Evolutionary conservation across 2,113 vertebrate genomes (phyloP), one percentile per base, ranked within the genome.

Genomic region (Synchiropus splendidus): DNA sequence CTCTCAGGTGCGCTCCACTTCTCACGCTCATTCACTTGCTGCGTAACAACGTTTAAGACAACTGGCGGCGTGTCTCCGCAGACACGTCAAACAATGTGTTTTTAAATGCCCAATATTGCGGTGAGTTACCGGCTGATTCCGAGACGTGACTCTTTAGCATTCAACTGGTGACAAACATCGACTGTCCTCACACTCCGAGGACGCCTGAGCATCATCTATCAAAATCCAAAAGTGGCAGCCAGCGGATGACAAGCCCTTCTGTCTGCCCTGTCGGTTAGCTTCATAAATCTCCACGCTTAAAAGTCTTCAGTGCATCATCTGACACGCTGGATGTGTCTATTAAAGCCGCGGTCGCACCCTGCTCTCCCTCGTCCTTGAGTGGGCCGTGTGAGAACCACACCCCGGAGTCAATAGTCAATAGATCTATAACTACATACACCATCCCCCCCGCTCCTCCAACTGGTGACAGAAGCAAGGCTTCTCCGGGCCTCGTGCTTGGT

Each of bases 331-430:
- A 67, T 51, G 40, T 58, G 51, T 67, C 53, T 51, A 30, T 63
- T 52, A 55, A 3, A 18, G 44, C 58, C 45, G 64, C 61, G 52
- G 55, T 37, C 62, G 32, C 45, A 48, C 57, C 3, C 48, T 39
- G 34, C 35, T 50, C 13, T 48, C 21, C 53, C 67, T 67, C 64
- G 70, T 63, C 68, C 68, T 71, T 73, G 70, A 57, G 70, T 79
- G 70, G 74, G 70, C 65, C 63, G 56, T 40, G 55, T 66, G 58
- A 70, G 71, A 78, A 75, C 76, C 80, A 78, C 78, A 72, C 80
- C 76, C 80, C 44, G 60, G 58, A 73, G 68, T 60, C 72, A 55
- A 16, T 53, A 68, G 58, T 27, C 60, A 59, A 31, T 51, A 30
- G 48, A 67, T 67, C 65, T 48, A 67, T 62, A 69, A 54, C 27